phyloP scores from a whole-genome alignment of 2,113 vertebrate genomes.

The Mustela lutreola region DNA sequence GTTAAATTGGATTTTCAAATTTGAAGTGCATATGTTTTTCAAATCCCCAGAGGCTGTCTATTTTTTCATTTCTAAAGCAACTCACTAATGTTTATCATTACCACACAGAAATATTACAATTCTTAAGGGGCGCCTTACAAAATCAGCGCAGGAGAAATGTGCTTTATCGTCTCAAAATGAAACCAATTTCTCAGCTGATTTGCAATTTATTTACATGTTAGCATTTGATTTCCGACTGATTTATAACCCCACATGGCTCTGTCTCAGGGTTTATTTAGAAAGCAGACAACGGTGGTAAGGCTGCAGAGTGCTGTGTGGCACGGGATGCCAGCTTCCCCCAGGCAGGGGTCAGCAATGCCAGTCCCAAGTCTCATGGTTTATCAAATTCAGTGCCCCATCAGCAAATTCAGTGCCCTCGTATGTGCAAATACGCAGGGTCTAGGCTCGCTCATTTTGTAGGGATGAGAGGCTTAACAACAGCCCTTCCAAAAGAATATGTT shows the following conservation, averaged over 20 bases:
- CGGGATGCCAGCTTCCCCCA: background rate
- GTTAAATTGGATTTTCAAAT: slow-evolving; percentile 93
- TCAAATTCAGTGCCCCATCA: background rate
- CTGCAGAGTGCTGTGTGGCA: rapidly evolving
- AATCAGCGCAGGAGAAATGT: slow-evolving; percentile 86
- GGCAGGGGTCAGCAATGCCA: background rate
- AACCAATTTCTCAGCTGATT: slow-evolving; percentile 90
- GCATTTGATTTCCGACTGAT: slow-evolving; percentile 90
- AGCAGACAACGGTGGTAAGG: slow-evolving; percentile 79
- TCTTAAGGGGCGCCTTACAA: slow-evolving; percentile 90
- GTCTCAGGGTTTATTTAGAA: slow-evolving; percentile 87
- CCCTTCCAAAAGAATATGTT: rapidly evolving
- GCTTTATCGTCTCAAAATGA: slow-evolving; percentile 87
- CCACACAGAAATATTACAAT: slow-evolving; percentile 89
- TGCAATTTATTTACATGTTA: slow-evolving; percentile 91
- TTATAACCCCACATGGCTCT: slow-evolving; percentile 86
- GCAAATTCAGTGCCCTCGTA: background rate
- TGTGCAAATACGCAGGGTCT: rapidly evolving
- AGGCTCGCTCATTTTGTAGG: rapidly evolving
- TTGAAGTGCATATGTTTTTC: slow-evolving; percentile 91
- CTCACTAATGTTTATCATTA: slow-evolving; percentile 90
- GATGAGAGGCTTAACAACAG: background rate
- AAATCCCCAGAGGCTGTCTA: slow-evolving; percentile 89
- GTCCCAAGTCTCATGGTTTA: background rate
- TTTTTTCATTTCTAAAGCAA: slow-evolving; percentile 92